Evolutionary conservation across 2,113 vertebrate genomes (phyloP).

Genomic region (Psophia crepitans): DNA sequence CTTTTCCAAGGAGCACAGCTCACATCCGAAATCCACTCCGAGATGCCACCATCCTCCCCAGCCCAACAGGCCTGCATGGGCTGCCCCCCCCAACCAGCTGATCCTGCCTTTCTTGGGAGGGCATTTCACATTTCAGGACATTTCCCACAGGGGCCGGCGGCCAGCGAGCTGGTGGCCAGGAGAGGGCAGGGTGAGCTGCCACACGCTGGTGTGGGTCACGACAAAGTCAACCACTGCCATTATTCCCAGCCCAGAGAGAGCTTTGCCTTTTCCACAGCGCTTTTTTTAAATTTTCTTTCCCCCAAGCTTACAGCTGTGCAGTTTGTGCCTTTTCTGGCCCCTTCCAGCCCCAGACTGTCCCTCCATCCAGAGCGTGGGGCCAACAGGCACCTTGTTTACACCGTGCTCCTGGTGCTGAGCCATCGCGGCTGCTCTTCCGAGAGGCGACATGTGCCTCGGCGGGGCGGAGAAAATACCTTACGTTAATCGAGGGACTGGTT

Average conservation of each 20-base stretch:
- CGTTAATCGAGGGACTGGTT: accelerated
- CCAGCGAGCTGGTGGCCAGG: neutral
- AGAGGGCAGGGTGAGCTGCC: neutral
- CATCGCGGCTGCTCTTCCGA: accelerated
- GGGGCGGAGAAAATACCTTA: neutral
- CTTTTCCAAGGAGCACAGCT: neutral
- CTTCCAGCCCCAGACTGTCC: neutral
- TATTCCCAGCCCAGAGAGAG: neutral
- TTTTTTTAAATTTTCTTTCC: no score
- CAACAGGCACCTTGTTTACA: neutral
- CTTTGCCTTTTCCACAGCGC: neutral
- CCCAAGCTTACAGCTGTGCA: neutral
- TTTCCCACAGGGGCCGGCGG: neutral
- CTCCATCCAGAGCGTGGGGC: no score
- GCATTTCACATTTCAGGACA: neutral
- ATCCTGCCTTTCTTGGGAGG: neutral
- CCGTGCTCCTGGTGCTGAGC: neutral
- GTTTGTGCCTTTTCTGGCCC: neutral
- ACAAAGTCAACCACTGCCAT: neutral
- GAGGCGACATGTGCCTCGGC: neutral
- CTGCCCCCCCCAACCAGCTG: neutral
- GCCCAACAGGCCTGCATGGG: neutral
- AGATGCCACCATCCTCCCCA: neutral
- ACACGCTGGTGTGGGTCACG: neutral
- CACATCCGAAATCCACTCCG: accelerated